Base-by-base conservation (phyloP, 2,888 invertebrate genomes). In the Ormyrus labotus region DNA sequence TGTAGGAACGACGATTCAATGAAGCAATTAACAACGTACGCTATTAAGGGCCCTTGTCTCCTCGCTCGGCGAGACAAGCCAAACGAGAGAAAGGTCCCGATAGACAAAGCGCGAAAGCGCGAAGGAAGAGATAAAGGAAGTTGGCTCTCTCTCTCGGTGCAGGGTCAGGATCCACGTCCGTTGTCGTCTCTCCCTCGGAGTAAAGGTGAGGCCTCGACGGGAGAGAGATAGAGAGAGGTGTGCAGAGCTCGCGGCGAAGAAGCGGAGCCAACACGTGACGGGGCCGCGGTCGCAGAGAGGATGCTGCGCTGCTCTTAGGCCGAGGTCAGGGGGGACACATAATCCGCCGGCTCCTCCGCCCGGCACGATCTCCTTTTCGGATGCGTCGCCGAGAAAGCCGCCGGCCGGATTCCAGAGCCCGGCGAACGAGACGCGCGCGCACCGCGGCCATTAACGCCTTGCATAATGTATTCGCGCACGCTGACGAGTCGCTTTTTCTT, bases 291-390 rank as follows among this genome's bases (percentile, higher is more conserved):
- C 34, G 61, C 45, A 2, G 19, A 34, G 83, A 81, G 83, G 83
- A 81, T 81, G 81, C 81, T 75, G 83, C 34, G 83, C 34, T 34
- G 34, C 34, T 34, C 34, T 34, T 4, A 2, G 34, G 34, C 81
- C 82, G 83, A 85, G 85, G 83, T 84, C 84, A 84, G 84, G 82
- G 85, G 83, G 85, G 85, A 85, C 82, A 81, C 81, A 81, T 90
- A 90, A 90, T 90, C 90, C 89, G 86, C 83, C 84, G 85, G 83
- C 81, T 84, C 81, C 85, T 85, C 85, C 83, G 82, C 82, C 83
- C 83, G 86, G 86, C 90, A 90, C 90, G 90, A 88, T 87, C 85
- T 87, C 85, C 84, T 86, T 84, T 87, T 87, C 84, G 85, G 84
- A 87, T 70, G 48, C 47, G 34, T 53, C 53, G 11, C 10, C 13